Evolutionary conservation across 2,797 vertebrate genomes (phyloP).

Genomic region (Rousettus madagascariensis): DNA sequence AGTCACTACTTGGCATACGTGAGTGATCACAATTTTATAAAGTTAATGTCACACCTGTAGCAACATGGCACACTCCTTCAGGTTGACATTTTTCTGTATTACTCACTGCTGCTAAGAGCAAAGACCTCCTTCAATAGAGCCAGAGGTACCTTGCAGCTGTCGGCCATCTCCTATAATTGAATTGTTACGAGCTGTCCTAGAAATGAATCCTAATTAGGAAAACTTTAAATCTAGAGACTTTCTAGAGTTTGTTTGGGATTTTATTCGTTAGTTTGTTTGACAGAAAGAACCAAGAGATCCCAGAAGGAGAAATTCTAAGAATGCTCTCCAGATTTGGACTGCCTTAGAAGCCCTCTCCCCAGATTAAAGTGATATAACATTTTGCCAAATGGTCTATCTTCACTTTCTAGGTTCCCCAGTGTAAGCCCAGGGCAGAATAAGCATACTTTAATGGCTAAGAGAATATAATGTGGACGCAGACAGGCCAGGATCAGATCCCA

Average conservation of each 20-base stretch:
- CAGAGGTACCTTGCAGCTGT: neutral
- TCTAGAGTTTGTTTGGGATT: neutral
- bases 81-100: neutral
- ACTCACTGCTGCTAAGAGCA: neutral
- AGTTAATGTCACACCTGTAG: neutral
- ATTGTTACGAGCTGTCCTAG: neutral
- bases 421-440: neutral
- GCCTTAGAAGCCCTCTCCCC: neutral
- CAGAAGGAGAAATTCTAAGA: neutral
- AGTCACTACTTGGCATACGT: neutral
- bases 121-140: neutral
- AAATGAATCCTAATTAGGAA: neutral
- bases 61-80: neutral
- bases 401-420: neutral
- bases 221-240: neutral
- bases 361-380: neutral
- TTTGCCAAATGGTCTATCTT: neutral
- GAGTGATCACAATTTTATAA: neutral
- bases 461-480: neutral
- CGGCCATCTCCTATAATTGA: neutral
- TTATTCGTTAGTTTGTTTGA: neutral
- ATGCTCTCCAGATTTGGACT: neutral
- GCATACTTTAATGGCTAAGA: neutral
- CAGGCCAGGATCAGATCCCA: neutral
- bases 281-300: neutral